Percentiles rank a stretch among this genome's conserved stretches.
These are phyloP conservation scores for Notodonta ziczac DNA, from an alignment of 2,888 invertebrate species.

Conservation along the genomic window DNA sequence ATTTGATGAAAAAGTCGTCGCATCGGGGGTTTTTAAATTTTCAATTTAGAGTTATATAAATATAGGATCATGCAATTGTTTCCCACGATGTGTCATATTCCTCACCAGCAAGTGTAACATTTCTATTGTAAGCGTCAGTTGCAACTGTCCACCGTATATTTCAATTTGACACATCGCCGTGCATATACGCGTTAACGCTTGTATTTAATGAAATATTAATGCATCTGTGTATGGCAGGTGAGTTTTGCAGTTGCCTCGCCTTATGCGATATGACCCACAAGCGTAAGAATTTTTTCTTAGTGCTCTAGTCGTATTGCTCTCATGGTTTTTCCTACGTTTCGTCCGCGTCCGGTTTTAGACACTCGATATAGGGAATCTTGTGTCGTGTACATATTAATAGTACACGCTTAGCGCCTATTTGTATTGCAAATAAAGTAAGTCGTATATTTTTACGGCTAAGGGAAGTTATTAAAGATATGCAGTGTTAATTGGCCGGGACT, in stretches of 20 bases:
- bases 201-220: slow-evolving; percentile 66
- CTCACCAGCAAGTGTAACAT: slow-evolving; percentile 32
- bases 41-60: too few relatives aligned
- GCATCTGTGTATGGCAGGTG: slow-evolving; percentile 49
- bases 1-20: too few relatives aligned
- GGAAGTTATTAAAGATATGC: slow-evolving; percentile 24
- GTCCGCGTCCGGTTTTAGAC: slow-evolving; percentile 8
- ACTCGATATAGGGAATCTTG: slow-evolving; percentile 5
- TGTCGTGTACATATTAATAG: slow-evolving; percentile 18
- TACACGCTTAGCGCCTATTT: slow-evolving; percentile 12
- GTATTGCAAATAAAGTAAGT: slow-evolving; percentile 20
- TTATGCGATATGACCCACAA: slow-evolving; percentile 46
- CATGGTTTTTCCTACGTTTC: slow-evolving; percentile 23
- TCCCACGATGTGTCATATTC: slow-evolving; percentile 24
- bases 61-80: slow-evolving; percentile 7
- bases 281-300: slow-evolving; percentile 33
- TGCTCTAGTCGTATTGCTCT: slow-evolving; percentile 22
- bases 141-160: slow-evolving; percentile 54
- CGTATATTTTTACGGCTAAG: slow-evolving; percentile 23
- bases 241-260: slow-evolving; percentile 44
- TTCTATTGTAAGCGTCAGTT: slow-evolving; percentile 61
- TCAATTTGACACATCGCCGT: slow-evolving; percentile 73
- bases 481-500: slow-evolving; percentile 17
- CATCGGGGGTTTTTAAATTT: too few relatives aligned
- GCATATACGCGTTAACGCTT: slow-evolving; percentile 49